phyloP scores from a whole-genome alignment of 64 coral and sea anemone genomes.

The Dendronephthya gigantea region DNA sequence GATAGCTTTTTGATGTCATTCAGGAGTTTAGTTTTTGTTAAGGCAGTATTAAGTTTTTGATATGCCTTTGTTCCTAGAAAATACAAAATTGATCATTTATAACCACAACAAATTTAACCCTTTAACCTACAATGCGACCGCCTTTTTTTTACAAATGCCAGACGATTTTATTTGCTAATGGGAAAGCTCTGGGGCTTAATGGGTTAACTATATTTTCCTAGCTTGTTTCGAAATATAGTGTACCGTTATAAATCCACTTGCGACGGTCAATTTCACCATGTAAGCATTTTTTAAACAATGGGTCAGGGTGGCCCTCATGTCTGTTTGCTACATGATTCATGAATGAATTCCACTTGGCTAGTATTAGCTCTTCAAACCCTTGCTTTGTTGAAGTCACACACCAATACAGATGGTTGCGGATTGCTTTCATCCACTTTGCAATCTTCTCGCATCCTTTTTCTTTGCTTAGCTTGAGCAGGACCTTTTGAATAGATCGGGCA shows the following conservation, averaged over 20 bases:
- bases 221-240: not conserved
- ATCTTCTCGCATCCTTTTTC: constrained; percentile 9
- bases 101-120: not conserved
- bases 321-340: not conserved
- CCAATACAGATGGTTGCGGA: not conserved
- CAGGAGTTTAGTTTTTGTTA: not conserved
- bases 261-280: constrained; percentile 2
- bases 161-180: too few relatives aligned
- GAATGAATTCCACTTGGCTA: constrained; percentile 6
- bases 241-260: not conserved
- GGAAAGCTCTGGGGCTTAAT: too few relatives aligned
- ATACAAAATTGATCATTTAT: not conserved
- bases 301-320: constrained; percentile 2
- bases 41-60: not conserved
- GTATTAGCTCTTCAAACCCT: not conserved
- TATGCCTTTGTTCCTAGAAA: not conserved
- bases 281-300: not conserved
- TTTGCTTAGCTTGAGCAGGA: constrained; percentile 15
- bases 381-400: constrained; percentile 9
- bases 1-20: constrained; percentile 12
- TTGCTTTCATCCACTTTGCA: not conserved
- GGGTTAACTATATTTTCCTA: too few relatives aligned
- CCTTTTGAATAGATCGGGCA: not conserved
- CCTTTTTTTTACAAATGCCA: too few relatives aligned
- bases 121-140: too few relatives aligned